A percentile compares a stretch with the other conserved stretches of the same genome.
These are phyloP conservation scores for Probosciger aterrimus DNA, from an alignment of 2,113 vertebrate genomes.

Conservation along the genomic window DNA sequence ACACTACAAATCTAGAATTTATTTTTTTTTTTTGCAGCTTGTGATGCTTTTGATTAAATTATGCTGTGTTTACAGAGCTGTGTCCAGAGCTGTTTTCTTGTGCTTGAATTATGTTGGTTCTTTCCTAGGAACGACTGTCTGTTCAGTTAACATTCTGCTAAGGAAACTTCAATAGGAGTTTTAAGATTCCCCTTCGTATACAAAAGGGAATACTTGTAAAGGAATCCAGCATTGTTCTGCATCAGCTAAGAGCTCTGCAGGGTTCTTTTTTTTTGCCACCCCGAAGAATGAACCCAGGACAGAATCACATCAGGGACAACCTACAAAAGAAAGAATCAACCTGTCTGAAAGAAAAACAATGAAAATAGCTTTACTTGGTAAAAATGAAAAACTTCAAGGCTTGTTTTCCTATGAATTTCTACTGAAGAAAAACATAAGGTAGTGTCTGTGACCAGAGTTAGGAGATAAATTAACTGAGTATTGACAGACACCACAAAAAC, in stretches of 20 bases:
- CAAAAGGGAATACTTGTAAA: neutral
- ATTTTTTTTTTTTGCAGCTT: neutral
- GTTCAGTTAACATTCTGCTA: neutral
- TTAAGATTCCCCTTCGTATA: neutral
- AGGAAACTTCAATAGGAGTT: neutral
- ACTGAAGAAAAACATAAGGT: neutral
- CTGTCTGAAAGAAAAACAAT: neutral
- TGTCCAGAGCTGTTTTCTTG: neutral
- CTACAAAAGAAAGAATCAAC: neutral
- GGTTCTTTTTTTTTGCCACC: neutral
- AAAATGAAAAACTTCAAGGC: conserved; percentile 1
- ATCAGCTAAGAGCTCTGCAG: neutral
- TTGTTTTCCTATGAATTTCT: conserved; percentile 14
- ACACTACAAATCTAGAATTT: neutral
- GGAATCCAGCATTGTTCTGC: neutral
- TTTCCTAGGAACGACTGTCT: neutral
- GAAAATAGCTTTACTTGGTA: conserved; percentile 21
- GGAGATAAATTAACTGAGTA: neutral
- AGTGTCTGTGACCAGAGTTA: neutral
- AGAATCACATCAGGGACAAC: neutral
- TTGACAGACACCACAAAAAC: conserved; percentile 51
- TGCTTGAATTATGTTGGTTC: neutral
- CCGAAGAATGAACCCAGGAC: neutral
- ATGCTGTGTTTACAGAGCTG: neutral
- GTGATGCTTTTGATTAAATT: neutral